Base-by-base conservation (phyloP, 1,140 invertebrate species). In the Euglossa dilemma region DNA sequence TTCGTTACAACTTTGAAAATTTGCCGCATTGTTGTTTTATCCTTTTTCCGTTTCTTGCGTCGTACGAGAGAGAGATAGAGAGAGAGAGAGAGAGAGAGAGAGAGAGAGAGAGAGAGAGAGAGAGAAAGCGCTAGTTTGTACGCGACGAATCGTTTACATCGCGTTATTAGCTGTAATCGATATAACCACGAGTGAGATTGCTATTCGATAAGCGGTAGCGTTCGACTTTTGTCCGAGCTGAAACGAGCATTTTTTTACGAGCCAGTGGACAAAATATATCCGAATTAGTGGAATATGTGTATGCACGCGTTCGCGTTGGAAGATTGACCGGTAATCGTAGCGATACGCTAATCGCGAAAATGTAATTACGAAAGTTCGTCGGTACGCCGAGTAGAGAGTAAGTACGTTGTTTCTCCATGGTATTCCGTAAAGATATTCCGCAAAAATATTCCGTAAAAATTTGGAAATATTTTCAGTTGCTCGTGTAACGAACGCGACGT, bases 21-120 rank as follows among this genome's bases (percentile, higher is more conserved):
- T 82, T 54, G 59, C 50, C 50, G 36, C 23, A 28, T 76, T 64
- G 72, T 83, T 79, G 66, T 59, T 67, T 57, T 57, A 36, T 81
- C 18, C 57, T 50, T 77, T 47, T 54, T 43, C 57, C 25, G 36
- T 79, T 52, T 18, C 9, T 83, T 69, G 23, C n/a, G 45, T 77
- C 54, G 50, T 28, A 45, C 20, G 56, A 28, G 12, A 69, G 11
- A 36, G 36, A 36, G 36, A 36, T 1, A 36, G 36, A 36, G 36
- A 36, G 36, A 36, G 36, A 36, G 36, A 36, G 36, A 36, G 36
- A 36, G 36, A 36, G 36, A 36, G 36, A 36, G 36, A 36, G 36
- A 36, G 36, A 36, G 36, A 36, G 36, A 36, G 36, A 36, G 36
- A 36, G 36, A 36, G 36, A 36, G 36, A 36, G 36, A 4, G 36